phyloP scores from a whole-genome alignment of 2,113 vertebrate species.

The Lepus europaeus region DNA sequence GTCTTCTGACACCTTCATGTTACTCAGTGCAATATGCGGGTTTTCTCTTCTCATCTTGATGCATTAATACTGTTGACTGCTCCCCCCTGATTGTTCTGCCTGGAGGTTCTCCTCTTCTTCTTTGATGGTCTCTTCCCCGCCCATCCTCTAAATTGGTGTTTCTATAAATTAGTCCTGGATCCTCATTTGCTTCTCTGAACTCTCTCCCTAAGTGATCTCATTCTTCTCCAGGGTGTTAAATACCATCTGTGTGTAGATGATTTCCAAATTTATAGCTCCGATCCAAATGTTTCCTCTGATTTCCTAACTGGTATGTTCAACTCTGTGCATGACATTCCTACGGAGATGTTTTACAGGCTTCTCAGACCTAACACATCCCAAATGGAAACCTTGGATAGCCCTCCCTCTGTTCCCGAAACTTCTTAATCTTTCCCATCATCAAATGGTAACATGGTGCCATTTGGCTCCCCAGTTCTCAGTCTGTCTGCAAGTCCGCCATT shows the following conservation, averaged over 20 bases:
- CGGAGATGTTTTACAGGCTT: constrained; percentile 34
- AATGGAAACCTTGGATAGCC: constrained; percentile 41
- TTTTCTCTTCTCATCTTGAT: constrained; percentile 8
- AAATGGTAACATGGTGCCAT: constrained; percentile 28
- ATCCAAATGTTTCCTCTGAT: background rate
- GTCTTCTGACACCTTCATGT: background rate
- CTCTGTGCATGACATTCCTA: constrained; percentile 48
- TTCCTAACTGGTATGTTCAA: constrained; percentile 47
- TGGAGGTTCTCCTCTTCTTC: background rate
- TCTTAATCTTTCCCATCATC: constrained; percentile 25
- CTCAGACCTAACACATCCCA: constrained; percentile 51
- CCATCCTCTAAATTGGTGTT: background rate
- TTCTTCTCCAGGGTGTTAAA: constrained; percentile 40
- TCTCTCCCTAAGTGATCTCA: constrained; percentile 1
- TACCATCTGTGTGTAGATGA: constrained; percentile 31
- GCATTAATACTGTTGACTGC: background rate
- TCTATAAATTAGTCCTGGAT: constrained; percentile 40
- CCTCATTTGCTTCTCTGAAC: constrained; percentile 41
- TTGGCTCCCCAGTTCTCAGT: background rate
- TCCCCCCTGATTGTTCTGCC: constrained; percentile 16
- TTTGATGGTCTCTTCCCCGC: background rate
- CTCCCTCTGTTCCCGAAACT: background rate
- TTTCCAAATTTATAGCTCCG: constrained; percentile 52
- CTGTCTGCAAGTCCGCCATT: background rate
- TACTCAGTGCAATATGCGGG: background rate